phyloP scores from a whole-genome alignment of 2,797 vertebrate genomes.

The Iguana delicatissima region DNA sequence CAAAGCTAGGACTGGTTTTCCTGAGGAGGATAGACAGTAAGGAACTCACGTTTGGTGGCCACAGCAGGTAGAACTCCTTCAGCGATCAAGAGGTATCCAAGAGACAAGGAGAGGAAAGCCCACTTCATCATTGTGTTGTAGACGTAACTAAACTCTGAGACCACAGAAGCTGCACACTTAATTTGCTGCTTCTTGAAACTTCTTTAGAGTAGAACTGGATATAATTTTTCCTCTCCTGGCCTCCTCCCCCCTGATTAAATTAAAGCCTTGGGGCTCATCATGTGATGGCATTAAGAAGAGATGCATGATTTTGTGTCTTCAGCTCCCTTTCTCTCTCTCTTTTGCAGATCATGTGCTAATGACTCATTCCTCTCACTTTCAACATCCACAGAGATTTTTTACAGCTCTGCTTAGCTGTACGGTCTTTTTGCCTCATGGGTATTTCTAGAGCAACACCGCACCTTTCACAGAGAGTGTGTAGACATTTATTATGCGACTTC shows the following conservation, averaged over 20 bases:
- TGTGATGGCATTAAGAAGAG: slow-evolving; percentile 91
- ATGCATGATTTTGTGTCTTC: slow-evolving; percentile 84
- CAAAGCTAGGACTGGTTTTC: fast-evolving
- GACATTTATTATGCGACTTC: slow-evolving; percentile 61
- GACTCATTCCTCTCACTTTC: slow-evolving; percentile 79
- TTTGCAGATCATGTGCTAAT: slow-evolving; percentile 82
- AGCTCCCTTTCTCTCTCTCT: slow-evolving; percentile 66
- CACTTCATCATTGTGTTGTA: slow-evolving; percentile 74
- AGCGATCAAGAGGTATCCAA: slow-evolving; percentile 73
- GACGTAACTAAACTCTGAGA: fast-evolving
- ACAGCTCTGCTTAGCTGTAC: slow-evolving; percentile 64
- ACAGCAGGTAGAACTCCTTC: slow-evolving; percentile 72
- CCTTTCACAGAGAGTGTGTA: slow-evolving; percentile 50
- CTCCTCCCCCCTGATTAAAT: slow-evolving; percentile 71
- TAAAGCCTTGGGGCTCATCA: slow-evolving; percentile 82
- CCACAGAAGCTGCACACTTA: fast-evolving
- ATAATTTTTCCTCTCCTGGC: slow-evolving; percentile 49
- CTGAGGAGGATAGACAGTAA: background rate
- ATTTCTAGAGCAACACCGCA: slow-evolving; percentile 55
- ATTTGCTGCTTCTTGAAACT: slow-evolving; percentile 13
- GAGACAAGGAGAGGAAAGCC: slow-evolving; percentile 29
- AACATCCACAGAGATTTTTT: slow-evolving; percentile 70
- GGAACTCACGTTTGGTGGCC: slow-evolving; percentile 87
- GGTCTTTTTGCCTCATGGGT: slow-evolving; percentile 60
- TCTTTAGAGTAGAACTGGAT: slow-evolving; percentile 22